Evolutionary conservation across 1,140 invertebrate genomes (phyloP), one percentile per base, ranked within the genome.

Genomic region (Homarus americanus): DNA sequence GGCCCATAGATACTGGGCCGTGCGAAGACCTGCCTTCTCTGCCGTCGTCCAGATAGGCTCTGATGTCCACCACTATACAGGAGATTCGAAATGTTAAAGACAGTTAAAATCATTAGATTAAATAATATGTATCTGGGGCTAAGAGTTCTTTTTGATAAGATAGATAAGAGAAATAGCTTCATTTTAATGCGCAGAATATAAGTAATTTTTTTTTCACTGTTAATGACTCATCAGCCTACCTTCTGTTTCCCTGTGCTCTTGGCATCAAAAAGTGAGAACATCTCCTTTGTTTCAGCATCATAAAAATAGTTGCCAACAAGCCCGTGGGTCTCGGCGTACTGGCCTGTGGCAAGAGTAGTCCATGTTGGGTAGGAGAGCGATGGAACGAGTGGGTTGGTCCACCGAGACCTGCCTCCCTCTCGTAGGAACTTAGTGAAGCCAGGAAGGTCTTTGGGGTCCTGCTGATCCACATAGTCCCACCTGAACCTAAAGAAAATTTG

Each of bases 41-140:
- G 94, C 94, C 10, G 94, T 93, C 9, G 94, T 94, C 94, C 94
- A 95, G 76, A 94, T 92, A 1, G 94, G 94, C 88, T 94, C 94
- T 0, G 93, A 93, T 24, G 93, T 93, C 85, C 94, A 93, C 94
- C 94, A 95, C 94, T 94, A 66, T 2, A 73, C 0, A 49, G 4
- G 34, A 40, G n/a, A 63, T n/a, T 69, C n/a, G n/a, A 40, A 69
- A 40, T 20, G 58, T 49, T 7, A 10, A 7, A 49, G 9, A 10
- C 7, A 15, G 44, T 49, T 49, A 49, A 49, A 49, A 49, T 49
- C 44, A 49, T 7, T 49, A 10, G 44, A n/a, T n/a, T 49, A 49
- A 49, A 49, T 49, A 49, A n/a, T n/a, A n/a, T n/a, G n/a, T n/a
- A n/a, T n/a, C n/a, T n/a, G n/a, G n/a, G n/a, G n/a, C 44, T 10